A percentile compares a stretch with the other conserved stretches of the same genome.
phyloP scores from a whole-genome alignment of 2,113 vertebrate genomes.

The Thymallus thymallus region DNA sequence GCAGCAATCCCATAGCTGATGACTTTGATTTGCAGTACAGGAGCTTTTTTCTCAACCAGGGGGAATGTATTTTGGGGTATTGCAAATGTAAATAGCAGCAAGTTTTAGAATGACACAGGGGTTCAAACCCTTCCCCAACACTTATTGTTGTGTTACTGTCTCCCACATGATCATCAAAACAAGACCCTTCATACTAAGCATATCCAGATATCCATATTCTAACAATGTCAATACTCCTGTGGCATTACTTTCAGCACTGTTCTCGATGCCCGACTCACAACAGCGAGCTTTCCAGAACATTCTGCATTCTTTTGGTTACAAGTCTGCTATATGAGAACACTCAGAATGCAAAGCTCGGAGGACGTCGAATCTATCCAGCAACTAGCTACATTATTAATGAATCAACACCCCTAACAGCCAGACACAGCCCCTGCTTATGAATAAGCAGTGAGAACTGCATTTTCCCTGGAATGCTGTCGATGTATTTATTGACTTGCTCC shows the following conservation, averaged over 20 bases:
- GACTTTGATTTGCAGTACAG: neutral
- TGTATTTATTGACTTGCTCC: slow-evolving; percentile 13
- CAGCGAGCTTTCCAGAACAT: neutral
- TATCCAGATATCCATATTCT: too few species aligned
- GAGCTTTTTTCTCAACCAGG: neutral
- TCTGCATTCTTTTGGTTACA: neutral
- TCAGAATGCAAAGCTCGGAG: neutral
- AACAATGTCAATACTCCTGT: neutral
- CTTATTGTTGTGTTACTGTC: too few species aligned
- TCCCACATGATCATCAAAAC: too few species aligned
- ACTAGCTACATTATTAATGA: slow-evolving; percentile 7
- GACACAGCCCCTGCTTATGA: neutral
- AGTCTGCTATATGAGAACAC: neutral
- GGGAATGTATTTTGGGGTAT: neutral
- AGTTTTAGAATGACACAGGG: too few species aligned
- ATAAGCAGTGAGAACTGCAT: slow-evolving; percentile 5
- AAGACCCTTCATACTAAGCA: too few species aligned
- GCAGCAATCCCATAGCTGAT: neutral
- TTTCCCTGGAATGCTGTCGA: slow-evolving; percentile 5
- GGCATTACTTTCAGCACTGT: neutral
- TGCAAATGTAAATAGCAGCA: neutral
- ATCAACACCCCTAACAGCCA: neutral
- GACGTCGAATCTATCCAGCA: neutral
- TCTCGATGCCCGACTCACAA: neutral
- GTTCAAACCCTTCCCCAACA: too few species aligned